These are phyloP conservation scores for Tricholaema leucomelas DNA, from an alignment of 2,113 vertebrate genomes.

Conservation along the genomic window DNA sequence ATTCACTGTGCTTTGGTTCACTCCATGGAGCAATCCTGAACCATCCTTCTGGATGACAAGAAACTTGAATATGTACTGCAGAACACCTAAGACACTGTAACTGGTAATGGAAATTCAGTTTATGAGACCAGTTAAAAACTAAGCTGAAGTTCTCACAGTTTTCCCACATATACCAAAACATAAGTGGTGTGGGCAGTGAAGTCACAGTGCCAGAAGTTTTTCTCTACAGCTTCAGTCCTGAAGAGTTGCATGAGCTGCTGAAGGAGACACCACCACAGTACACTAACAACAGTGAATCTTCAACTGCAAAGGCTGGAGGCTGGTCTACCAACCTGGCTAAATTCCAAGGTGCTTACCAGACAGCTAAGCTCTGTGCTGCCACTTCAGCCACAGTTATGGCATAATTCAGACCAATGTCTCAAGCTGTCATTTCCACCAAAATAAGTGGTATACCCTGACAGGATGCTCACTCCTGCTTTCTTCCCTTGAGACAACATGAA, in stretches of 20 bases:
- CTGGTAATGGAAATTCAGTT: neutral
- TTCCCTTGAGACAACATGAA: neutral
- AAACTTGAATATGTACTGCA: neutral
- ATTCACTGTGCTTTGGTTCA: neutral
- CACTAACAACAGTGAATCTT: neutral
- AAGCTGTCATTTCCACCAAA: neutral
- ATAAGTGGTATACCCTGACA: neutral
- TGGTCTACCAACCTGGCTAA: neutral
- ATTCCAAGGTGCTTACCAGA: neutral
- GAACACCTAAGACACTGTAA: neutral
- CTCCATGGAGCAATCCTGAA: neutral
- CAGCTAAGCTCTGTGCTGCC: neutral
- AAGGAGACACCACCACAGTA: neutral
- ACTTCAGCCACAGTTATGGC: neutral
- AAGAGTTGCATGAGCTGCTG: neutral
- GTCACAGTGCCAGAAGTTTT: neutral
- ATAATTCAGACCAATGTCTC: neutral
- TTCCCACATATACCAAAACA: neutral
- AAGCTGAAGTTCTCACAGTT: neutral
- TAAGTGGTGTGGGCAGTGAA: neutral
- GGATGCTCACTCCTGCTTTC: neutral
- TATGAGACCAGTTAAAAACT: neutral
- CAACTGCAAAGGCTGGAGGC: neutral
- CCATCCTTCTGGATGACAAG: neutral
- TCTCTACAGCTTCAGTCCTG: neutral